Evolutionary conservation across 2,113 vertebrate genomes (phyloP), one percentile per base, ranked within the genome.

Genomic region (Cyanoramphus novaezelandiae): DNA sequence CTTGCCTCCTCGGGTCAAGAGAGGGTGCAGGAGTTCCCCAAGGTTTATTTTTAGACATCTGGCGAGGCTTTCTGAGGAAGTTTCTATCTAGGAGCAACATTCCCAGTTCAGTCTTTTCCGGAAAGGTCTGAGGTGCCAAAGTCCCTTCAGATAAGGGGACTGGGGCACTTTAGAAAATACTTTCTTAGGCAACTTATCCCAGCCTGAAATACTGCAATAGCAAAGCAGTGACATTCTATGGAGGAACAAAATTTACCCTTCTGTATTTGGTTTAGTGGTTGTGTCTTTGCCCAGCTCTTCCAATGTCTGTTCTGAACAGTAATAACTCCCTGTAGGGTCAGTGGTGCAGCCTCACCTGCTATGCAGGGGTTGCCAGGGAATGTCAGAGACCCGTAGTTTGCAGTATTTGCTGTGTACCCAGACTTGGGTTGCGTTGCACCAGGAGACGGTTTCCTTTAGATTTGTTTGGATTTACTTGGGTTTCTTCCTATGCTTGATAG

Each of bases 321-420:
- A 23, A 6, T 1, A 1, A 13, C 20, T 85, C 15, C 33, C 39
- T 12, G 28, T 2, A 0, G 23, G 11, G 3, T 64, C 47, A n/a
- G 3, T 12, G 16, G 4, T 64, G 29, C 53, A 72, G 46, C 41
- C 23, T 76, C 71, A 76, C 37, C 4, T 0, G 0, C 29, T 49
- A 1, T 31, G 33, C 25, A 27, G 5, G 25, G 24, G 59, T 31
- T 47, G 7, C 60, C n/a, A 41, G 52, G 33, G 60, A 55, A 33
- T 53, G 28, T 29, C 15, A 25, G 33, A 83, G 3, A n/a, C 25
- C 11, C 2, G 0, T 5, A 11, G 18, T 47, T 69, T 91, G 41
- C 72, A 64, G 39, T 37, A 64, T 46, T 76, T 86, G 37, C 21
- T 57, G 10, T 70, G 28, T 86, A 21, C 16, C 7, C 14, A 33